Evolutionary conservation across 2,797 vertebrate species (phyloP), one percentile per base, ranked within the genome.

Genomic region (Trachurus trachurus): DNA sequence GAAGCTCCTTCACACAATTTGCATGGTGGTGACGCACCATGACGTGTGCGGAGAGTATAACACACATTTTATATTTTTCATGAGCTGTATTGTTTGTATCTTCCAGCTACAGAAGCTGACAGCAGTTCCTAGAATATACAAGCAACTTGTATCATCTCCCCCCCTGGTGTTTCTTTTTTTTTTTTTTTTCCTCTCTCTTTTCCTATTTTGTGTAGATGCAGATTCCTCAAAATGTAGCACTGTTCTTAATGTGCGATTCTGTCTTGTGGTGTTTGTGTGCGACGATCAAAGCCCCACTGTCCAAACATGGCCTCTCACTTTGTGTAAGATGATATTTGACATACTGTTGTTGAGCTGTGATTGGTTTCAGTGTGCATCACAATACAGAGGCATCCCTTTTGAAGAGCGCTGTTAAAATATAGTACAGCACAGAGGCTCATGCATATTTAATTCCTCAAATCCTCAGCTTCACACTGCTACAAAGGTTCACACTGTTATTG

Each of bases 391-490:
- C 78, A 52, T 76, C 69, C 71, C 42, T 73, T 93, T 85, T 76
- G 79, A 84, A 88, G 77, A 81, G 74, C 16, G 9, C 60, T 66
- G 79, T 86, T 90, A 82, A 83, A 88, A 78, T 81, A 79, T 61
- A 70, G 83, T 76, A 26, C 71, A 57, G 78, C 81, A 57, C 78
- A 50, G 65, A 65, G 68, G 39, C 89, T 93, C 82, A 89, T 91
- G 2, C 85, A 93, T 92, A 85, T 92, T 94, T 92, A 87, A 92
- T 85, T 70, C 42, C 12, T 68, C 17, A 66, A 85, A 83, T 86
- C 80, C 88, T 82, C 80, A 60, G 70, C 68, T 78, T 81, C 61
- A 69, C 71, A 26, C 75, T 49, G 74, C 74, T 22, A 12, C 34
- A 54, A 76, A 81, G 77, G 80, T 85, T 82, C 71, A 65, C 26